Evolutionary conservation across 2,113 vertebrate species (phyloP).

Genomic region (Myiozetetes cayanensis): DNA sequence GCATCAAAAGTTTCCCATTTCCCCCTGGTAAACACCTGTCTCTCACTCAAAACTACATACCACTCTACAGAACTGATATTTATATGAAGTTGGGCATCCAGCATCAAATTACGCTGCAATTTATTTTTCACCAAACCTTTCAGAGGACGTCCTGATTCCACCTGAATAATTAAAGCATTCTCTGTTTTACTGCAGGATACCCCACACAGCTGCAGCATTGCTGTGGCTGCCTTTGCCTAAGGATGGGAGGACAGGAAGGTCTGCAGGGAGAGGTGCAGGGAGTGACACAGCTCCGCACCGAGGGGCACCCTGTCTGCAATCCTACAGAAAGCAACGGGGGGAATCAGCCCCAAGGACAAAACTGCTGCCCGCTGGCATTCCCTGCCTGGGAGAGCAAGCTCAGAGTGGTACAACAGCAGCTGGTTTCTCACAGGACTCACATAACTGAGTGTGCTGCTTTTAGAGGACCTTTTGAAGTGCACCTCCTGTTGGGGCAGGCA

Average conservation of each 20-base stretch:
- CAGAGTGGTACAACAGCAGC: not conserved
- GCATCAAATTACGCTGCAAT: not conserved
- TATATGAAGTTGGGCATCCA: not conserved
- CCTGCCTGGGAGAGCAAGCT: not conserved
- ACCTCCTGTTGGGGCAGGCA: not conserved
- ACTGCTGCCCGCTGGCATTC: not conserved
- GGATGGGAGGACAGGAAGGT: not conserved
- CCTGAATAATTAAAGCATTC: not conserved
- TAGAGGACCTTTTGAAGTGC: not conserved
- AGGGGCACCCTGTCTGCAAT: not conserved
- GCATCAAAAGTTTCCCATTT: not conserved
- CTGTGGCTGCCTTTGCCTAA: not conserved
- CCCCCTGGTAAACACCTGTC: not conserved
- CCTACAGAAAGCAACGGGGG: not conserved
- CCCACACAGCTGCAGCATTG: not conserved
- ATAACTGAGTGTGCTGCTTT: rapidly evolving
- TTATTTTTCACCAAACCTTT: not conserved
- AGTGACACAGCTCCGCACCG: not conserved
- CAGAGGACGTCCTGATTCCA: not conserved
- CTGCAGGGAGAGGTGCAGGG: not conserved
- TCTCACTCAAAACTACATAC: not conserved
- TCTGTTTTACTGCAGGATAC: not conserved
- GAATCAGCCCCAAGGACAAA: not conserved
- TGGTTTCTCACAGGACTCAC: not conserved
- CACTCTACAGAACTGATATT: not conserved